Base-by-base conservation (phyloP, 2,888 invertebrate genomes). In the Lysandra coridon region DNA sequence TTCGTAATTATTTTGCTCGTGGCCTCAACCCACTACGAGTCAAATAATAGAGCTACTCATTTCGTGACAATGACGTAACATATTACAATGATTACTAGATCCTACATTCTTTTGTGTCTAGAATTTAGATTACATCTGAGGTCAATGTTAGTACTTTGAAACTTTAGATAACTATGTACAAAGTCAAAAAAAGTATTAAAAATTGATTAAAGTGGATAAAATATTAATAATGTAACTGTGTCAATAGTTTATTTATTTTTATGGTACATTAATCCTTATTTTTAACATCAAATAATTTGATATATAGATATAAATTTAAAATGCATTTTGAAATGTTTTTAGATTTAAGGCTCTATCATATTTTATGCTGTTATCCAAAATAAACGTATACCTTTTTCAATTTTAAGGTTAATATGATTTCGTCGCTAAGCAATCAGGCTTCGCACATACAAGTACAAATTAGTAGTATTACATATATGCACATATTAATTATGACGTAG, bases 1-100 rank as follows among this genome's bases (percentile, higher is more conserved):
- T 75, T 75, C 44, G 30, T 75, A 49, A 75, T 49, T 23, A 44
- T 69, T 69, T 69, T 75, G 30, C 44, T 14, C 76, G 17, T 7
- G 76, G 3, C 76, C 76, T 76, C 44, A 76, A 53, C 76, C 53
- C 49, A 75, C 23, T 49, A 1, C 23, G 23, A 23, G 3, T n/a
- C 44, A 74, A n/a, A 49, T 44, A 40, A 75, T 75, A 3, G 23
- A 3, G 12, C 49, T 49, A 49, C 12, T 75, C 1, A 49, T 53
- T 23, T 76, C 7, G 30, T 57, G 57, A 30, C 75, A 75, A 76
- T 76, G 53, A 76, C 57, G 76, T 76, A 76, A 74, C 23, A 23
- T 44, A 44, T 44, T 44, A 44, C 74, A 74, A 7, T 74, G 17
- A 44, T 74, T 74, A 74, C 74, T 74, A 44, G n/a, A 74, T n/a